Conservation (phyloP, 1,140 invertebrate genomes). For the honey bee (Apis mellifera) region Amel_HAv3.1 CM009935.2:4076501-4077000, state of each 20-base stretch:
- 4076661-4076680: slow-evolving; percentile 8
- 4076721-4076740: background rate
- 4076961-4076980: too few relatives aligned
- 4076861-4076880: background rate
- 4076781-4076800: background rate
- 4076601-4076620: background rate
- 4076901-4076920: background rate
- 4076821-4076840: slow-evolving; percentile 19
- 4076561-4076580: background rate
- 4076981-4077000: too few relatives aligned
- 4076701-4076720: slow-evolving; percentile 13
- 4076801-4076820: slow-evolving; percentile 3
- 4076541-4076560: background rate
- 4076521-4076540: background rate
- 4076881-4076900: background rate
- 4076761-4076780: slow-evolving; percentile 18
- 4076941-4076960: too few relatives aligned
- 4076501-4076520: too few relatives aligned
- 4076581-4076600: background rate
- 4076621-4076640: slow-evolving; percentile 10
- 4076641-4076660: slow-evolving; percentile 18
- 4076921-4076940: too few relatives aligned
- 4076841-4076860: slow-evolving; percentile 23
- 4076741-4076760: background rate
- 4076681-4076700: background rate